Percentiles rank a stretch among this genome's conserved stretches.
Evolutionary conservation across 2,888 invertebrate genomes (phyloP).

Genomic region (Cantharis flavilabris): DNA sequence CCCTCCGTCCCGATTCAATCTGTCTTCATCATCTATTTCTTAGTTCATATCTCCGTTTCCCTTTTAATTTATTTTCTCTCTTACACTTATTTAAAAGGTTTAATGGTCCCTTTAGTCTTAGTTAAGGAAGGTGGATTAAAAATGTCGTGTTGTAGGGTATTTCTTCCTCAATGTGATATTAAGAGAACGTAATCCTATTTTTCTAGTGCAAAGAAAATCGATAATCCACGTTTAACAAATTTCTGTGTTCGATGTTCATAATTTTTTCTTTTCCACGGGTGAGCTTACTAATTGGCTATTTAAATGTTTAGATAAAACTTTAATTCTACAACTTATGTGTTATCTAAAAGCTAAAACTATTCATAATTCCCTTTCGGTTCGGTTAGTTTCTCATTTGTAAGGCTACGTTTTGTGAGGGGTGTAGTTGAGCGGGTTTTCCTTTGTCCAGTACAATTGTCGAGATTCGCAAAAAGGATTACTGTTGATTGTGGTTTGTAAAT

Average conservation of each 20-base stretch:
- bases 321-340: neutral
- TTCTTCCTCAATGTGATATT: neutral
- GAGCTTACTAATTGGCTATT: neutral
- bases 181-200: neutral
- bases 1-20: conserved; percentile 18
- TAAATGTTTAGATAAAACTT: neutral
- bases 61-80: conserved; percentile 22
- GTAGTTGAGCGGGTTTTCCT: conserved; percentile 12
- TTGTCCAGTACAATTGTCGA: conserved; percentile 23
- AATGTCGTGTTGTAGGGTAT: conserved; percentile 15
- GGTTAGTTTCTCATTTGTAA: conserved; percentile 6
- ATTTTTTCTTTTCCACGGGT: neutral
- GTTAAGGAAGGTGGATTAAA: conserved; percentile 20
- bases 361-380: neutral
- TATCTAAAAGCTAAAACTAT: neutral
- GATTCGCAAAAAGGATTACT: conserved; percentile 28
- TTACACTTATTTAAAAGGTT: conserved; percentile 9
- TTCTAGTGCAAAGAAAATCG: neutral
- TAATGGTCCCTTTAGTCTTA: conserved; percentile 12
- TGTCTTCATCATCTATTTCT: conserved; percentile 24
- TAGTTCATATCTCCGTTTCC: conserved; percentile 10
- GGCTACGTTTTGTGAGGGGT: conserved; percentile 12
- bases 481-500: conserved; percentile 29
- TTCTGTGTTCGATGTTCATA: neutral
- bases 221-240: neutral